Percentiles rank a stretch among this genome's conserved stretches.
These are phyloP conservation scores for Malurus cyaneus DNA, from an alignment of 2,113 vertebrate species.

Conservation along the genomic window DNA sequence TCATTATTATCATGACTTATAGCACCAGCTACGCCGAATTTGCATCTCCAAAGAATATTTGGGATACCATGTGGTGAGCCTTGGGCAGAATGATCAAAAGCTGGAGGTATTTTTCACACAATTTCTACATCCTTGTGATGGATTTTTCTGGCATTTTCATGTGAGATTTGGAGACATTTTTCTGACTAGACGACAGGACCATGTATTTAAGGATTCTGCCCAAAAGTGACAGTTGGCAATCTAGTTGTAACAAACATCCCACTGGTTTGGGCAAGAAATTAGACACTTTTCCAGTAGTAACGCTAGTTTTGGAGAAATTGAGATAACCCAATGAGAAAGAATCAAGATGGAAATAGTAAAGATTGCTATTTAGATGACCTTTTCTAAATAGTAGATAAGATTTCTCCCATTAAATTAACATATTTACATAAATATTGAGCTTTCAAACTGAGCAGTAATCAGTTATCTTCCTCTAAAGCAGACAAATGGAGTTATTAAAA, in stretches of 20 bases:
- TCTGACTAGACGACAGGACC: slow-evolving; percentile 62
- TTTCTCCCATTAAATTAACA: slow-evolving; percentile 6
- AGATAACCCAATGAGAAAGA: background rate
- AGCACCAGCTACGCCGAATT: slow-evolving; percentile 27
- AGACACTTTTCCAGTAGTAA: slow-evolving; percentile 22
- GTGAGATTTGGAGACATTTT: slow-evolving; percentile 59
- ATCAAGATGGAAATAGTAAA: slow-evolving; percentile 12
- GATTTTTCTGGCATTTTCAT: slow-evolving; percentile 68
- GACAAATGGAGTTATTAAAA: background rate
- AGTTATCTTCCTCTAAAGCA: slow-evolving; percentile 5
- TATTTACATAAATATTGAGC: slow-evolving; percentile 26
- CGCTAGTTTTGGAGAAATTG: background rate
- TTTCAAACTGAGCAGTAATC: background rate
- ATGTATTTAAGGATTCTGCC: slow-evolving; percentile 61
- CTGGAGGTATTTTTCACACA: slow-evolving; percentile 68
- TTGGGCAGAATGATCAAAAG: slow-evolving; percentile 67
- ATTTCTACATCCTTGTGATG: slow-evolving; percentile 50
- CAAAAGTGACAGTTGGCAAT: slow-evolving; percentile 64
- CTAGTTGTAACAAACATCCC: slow-evolving; percentile 48
- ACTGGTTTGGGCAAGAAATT: slow-evolving; percentile 42
- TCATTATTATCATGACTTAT: slow-evolving; percentile 54
- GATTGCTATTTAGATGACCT: slow-evolving; percentile 1
- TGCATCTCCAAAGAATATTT: slow-evolving; percentile 52
- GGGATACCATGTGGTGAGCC: slow-evolving; percentile 65
- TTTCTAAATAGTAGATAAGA: background rate